Evolutionary conservation across 2,888 invertebrate genomes (phyloP).

Genomic region (Tiliacea citrago): DNA sequence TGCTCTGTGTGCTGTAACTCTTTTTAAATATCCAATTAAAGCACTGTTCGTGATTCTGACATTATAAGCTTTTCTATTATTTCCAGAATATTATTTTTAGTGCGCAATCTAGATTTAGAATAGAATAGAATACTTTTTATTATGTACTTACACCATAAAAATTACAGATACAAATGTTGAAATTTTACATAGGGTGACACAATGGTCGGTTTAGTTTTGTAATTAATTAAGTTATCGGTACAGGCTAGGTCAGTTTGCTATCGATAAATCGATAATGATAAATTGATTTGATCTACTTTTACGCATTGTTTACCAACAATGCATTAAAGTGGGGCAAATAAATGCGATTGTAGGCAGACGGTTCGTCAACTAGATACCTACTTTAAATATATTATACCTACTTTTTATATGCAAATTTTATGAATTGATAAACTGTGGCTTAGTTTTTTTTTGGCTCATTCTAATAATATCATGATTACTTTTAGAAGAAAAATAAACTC

Average conservation of each 20-base stretch:
- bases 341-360: conserved; percentile 22
- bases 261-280: conserved; percentile 29
- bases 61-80: conserved; percentile 16
- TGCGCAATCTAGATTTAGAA: conserved; percentile 23
- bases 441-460: not conserved
- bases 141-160: no score
- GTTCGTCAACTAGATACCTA: conserved; percentile 20
- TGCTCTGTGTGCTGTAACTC: conserved; percentile 22
- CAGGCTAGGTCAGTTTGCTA: conserved; percentile 34
- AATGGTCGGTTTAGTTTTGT: no score
- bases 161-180: no score
- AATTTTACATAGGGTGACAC: no score
- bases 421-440: conserved; percentile 6
- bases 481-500: no score
- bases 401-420: conserved; percentile 20
- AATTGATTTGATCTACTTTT: conserved; percentile 45
- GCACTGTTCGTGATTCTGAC: conserved; percentile 11
- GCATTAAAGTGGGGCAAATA: conserved; percentile 26
- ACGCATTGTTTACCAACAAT: conserved; percentile 54
- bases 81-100: conserved; percentile 15
- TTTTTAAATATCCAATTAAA: conserved; percentile 29
- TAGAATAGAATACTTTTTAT: no score
- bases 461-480: not conserved
- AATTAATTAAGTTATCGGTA: conserved; percentile 26
- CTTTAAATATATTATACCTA: conserved; percentile 12